These are phyloP conservation scores for Amazona guildingii DNA, from an alignment of 2,113 vertebrate species.

Conservation along the genomic window DNA sequence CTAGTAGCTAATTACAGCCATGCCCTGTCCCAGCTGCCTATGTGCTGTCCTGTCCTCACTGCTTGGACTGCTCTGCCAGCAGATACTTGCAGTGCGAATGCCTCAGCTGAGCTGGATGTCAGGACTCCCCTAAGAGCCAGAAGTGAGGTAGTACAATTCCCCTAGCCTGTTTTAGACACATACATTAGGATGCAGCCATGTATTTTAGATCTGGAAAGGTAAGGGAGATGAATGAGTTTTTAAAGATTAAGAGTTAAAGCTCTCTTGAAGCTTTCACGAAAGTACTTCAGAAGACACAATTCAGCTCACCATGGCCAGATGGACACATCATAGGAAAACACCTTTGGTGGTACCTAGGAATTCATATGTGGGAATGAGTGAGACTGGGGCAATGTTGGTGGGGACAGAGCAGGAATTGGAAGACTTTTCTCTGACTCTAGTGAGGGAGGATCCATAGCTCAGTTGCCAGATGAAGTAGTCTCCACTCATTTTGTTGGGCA, in stretches of 20 bases:
- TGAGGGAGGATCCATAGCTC: not conserved
- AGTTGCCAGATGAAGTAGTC: not conserved
- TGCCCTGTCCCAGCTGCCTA: not conserved
- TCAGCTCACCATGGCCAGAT: not conserved
- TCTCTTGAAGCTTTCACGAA: not conserved
- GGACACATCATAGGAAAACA: not conserved
- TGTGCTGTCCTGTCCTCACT: not conserved
- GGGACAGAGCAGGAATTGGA: not conserved
- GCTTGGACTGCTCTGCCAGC: not conserved
- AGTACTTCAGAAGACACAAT: not conserved
- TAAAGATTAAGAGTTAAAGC: not conserved
- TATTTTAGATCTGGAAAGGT: not conserved
- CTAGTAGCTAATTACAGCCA: not conserved
- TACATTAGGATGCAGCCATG: rapidly evolving
- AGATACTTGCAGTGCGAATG: not conserved
- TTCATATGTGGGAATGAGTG: not conserved
- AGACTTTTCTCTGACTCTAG: not conserved
- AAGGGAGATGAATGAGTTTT: not conserved
- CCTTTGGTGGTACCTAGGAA: not conserved
- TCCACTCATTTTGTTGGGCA: not conserved
- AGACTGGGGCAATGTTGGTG: not conserved
- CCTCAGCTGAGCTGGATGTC: not conserved
- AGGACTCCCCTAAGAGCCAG: not conserved
- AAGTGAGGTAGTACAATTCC: not conserved
- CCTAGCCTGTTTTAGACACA: not conserved